Conservation (phyloP, 37 sponge, comb jelly and placozoan species). For the Aphrocallistes beatrix region DNA sequence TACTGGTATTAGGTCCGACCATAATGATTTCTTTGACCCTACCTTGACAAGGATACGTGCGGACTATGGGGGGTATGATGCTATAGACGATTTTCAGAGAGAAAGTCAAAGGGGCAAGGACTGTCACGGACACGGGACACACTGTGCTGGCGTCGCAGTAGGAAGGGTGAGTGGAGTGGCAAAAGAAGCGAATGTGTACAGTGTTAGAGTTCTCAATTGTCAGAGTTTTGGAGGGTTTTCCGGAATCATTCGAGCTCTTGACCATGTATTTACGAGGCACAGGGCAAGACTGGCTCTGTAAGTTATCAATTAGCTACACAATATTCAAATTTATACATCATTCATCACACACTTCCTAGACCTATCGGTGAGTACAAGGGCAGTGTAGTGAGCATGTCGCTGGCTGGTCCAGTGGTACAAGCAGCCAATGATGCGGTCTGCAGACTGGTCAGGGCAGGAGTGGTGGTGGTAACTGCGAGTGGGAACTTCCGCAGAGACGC, state of each 20-base stretch:
- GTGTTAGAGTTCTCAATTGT: neutral
- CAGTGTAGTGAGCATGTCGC: neutral
- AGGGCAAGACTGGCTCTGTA: neutral
- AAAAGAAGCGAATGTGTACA: neutral
- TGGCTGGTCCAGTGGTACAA: neutral
- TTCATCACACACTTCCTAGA: neutral
- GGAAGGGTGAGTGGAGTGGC: neutral
- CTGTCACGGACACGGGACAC: conserved; percentile 2
- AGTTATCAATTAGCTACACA: neutral
- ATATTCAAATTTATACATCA: neutral
- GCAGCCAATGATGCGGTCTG: neutral
- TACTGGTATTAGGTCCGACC: conserved; percentile 24
- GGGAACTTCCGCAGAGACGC: conserved; percentile 1
- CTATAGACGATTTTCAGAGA: neutral
- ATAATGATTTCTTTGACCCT: conserved; percentile 11
- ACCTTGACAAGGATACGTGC: neutral
- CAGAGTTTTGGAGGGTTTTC: neutral
- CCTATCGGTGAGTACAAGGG: conserved; percentile 1
- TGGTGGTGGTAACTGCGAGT: neutral
- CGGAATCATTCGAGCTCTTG: neutral
- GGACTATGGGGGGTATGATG: conserved; percentile 21
- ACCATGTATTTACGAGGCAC: neutral
- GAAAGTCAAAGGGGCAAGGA: neutral
- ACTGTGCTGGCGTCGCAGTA: neutral
- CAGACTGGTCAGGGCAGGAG: neutral